Evolutionary conservation across 2,888 invertebrate genomes (phyloP).

Genomic region (Xestia rhomboidea): DNA sequence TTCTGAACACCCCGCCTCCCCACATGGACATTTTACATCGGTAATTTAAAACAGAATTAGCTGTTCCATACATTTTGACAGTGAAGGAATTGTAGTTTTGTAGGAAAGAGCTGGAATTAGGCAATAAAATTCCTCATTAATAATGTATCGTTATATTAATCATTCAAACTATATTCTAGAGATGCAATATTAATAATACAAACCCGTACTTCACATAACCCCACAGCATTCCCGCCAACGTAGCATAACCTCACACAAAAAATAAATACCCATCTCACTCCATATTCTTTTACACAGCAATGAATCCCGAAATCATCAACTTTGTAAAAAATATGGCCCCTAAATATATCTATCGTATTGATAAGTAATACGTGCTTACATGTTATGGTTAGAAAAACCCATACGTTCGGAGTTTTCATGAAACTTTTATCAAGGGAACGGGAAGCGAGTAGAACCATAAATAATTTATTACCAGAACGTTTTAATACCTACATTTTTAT

Average conservation of each 20-base stretch:
- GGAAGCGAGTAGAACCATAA: conserved; percentile 67
- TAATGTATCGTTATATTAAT: background rate
- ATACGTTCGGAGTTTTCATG: conserved; percentile 70
- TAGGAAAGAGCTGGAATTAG: no score
- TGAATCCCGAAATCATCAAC: conserved; percentile 60
- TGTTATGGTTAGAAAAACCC: conserved; percentile 65
- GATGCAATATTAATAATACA: background rate
- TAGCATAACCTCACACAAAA: conserved; percentile 5
- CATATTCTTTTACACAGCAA: conserved; percentile 57
- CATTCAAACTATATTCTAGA: background rate
- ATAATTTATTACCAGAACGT: conserved; percentile 74
- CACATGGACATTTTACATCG: no score
- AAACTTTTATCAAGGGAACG: conserved; percentile 73
- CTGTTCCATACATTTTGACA: no score
- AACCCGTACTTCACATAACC: background rate
- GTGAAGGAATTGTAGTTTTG: no score
- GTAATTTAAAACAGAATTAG: no score
- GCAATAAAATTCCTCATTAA: no score
- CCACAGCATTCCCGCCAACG: background rate
- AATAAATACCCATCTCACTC: conserved; percentile 36
- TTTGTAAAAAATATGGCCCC: conserved; percentile 63
- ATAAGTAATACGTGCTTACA: conserved; percentile 68
- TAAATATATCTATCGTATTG: conserved; percentile 60
- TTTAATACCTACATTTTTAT: conserved; percentile 74
- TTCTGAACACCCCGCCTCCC: no score